A percentile compares a stretch with the other conserved stretches of the same genome.
phyloP scores from a whole-genome alignment of 2,797 vertebrate species.

The Tadarida brasiliensis region DNA sequence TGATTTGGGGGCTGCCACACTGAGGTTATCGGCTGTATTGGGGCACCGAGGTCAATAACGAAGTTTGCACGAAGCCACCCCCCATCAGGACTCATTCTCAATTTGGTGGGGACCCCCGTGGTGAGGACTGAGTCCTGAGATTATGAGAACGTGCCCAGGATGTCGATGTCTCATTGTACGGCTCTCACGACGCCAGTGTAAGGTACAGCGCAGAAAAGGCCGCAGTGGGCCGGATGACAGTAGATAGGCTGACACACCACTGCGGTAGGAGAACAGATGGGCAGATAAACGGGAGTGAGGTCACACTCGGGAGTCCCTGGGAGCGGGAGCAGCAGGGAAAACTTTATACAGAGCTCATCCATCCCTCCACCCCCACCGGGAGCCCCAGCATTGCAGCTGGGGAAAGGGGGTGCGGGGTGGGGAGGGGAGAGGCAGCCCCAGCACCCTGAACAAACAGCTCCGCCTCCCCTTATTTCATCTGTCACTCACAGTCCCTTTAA shows the following conservation, averaged over 20 bases:
- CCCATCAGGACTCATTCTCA: neutral
- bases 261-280: neutral
- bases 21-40: conserved; percentile 5
- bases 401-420: too few relatives aligned
- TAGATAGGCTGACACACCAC: neutral
- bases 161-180: conserved; percentile 18
- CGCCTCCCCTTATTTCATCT: neutral
- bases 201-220: conserved; percentile 54
- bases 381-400: accelerated
- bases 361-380: accelerated
- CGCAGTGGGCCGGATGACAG: neutral
- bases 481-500: neutral
- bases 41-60: conserved; percentile 27
- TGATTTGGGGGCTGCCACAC: conserved; percentile 69
- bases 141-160: conserved; percentile 58
- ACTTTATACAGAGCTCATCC: accelerated
- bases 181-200: conserved; percentile 52
- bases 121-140: conserved; percentile 19
- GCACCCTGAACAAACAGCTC: neutral
- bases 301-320: neutral
- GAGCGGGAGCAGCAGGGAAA: neutral
- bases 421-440: neutral
- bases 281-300: neutral
- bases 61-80: conserved; percentile 40
- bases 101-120: conserved; percentile 32